Evolutionary conservation across 1,140 invertebrate species (phyloP).

Genomic region (Ostrea edulis): DNA sequence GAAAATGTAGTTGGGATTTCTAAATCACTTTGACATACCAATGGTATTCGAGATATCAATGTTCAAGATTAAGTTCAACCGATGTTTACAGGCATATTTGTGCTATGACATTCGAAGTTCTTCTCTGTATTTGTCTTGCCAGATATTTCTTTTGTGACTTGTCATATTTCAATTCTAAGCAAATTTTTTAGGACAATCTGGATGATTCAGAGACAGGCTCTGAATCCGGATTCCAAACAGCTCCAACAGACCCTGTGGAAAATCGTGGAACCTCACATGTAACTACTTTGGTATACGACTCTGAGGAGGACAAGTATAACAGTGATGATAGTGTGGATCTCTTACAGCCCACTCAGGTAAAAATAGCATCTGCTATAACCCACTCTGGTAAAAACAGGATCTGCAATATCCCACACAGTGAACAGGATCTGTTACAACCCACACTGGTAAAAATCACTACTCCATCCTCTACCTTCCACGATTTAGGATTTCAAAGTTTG

Average conservation of each 20-base stretch:
- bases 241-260: slow-evolving; percentile 4
- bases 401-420: not conserved
- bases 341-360: slow-evolving; percentile 72
- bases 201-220: slow-evolving; percentile 68
- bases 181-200: not conserved
- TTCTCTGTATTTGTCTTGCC: too few species aligned
- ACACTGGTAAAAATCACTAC: not conserved
- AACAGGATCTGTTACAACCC: not conserved
- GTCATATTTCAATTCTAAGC: not conserved
- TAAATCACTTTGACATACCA: too few species aligned
- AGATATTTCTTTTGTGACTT: not conserved
- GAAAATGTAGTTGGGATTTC: too few species aligned
- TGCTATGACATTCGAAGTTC: too few species aligned
- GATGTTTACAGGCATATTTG: too few species aligned
- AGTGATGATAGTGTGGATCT: slow-evolving; percentile 73
- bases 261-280: not conserved
- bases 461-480: too few species aligned
- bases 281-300: slow-evolving; percentile 36
- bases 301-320: slow-evolving; percentile 59
- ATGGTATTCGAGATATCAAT: too few species aligned
- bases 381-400: slow-evolving; percentile 27
- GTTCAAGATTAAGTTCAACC: too few species aligned
- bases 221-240: slow-evolving; percentile 67
- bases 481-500: too few species aligned
- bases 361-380: not conserved